These are phyloP conservation scores for Melanocharis versteri DNA, from an alignment of 2,113 vertebrate species.

Conservation along the genomic window DNA sequence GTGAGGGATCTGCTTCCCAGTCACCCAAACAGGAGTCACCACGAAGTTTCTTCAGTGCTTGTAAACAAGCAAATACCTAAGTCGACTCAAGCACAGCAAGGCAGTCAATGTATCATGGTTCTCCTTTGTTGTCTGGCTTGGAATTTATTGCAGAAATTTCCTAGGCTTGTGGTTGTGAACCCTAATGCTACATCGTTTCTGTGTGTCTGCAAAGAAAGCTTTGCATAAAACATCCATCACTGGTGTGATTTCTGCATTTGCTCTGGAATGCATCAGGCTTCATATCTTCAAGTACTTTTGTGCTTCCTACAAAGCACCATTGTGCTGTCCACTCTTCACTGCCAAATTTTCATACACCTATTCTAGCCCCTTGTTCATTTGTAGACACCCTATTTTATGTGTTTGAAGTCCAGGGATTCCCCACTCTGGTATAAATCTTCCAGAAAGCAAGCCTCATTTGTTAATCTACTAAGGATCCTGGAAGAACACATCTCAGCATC, in stretches of 20 bases:
- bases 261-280: not conserved
- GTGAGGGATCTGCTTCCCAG: slow-evolving; percentile 14
- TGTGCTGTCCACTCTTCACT: not conserved
- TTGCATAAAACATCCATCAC: not conserved
- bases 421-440: not conserved
- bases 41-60: not conserved
- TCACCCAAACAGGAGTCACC: slow-evolving; percentile 23
- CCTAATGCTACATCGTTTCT: not conserved
- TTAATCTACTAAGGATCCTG: not conserved
- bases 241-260: not conserved
- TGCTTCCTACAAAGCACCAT: not conserved
- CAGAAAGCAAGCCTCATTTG: not conserved
- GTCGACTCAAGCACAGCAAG: not conserved
- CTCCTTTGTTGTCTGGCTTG: not conserved
- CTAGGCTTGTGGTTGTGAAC: not conserved
- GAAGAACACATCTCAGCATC: not conserved
- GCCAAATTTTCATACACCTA: not conserved
- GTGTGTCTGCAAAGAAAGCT: not conserved
- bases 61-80: not conserved
- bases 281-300: not conserved
- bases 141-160: not conserved
- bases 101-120: not conserved
- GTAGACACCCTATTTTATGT: not conserved
- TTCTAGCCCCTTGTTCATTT: not conserved
- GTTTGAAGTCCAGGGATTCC: not conserved